Base-by-base conservation (phyloP, 2,888 invertebrate genomes). In the Xestia ashworthii region DNA sequence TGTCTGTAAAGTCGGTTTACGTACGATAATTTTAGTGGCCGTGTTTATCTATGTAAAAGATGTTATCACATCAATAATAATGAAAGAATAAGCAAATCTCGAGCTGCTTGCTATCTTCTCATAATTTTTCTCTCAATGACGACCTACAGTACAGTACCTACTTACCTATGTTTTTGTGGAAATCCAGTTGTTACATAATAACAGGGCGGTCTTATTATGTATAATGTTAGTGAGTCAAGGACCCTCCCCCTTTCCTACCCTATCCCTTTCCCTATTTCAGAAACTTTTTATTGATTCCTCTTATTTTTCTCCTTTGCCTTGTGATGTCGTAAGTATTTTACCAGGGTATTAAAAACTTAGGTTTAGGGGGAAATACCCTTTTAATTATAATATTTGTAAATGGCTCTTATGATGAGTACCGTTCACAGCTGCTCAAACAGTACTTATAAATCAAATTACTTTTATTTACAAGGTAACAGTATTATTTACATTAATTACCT, bases 281-380 rank as follows among this genome's bases (percentile, higher is more conserved):
- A 8, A 38, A 41, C n/a, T 25, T 19, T 50, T 48, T 74, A 74
- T 81, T 75, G 64, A 74, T 74, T 81, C 11, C 3, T 32, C 11
- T 41, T n/a, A 41, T 55, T 55, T 64, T 32, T 1, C 9, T 38
- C 5, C 22, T 14, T 5, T 3, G 22, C 0, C 22, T 67, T 25
- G 41, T 48, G n/a, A 44, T 55, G 11, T 9, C 19, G 70, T 19
- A 25, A 68, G n/a, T 6, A 1, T 6, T 19, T 32, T 44, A 50
- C 19, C n/a, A n/a, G 41, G 14, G 22, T n/a, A 41, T 41, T n/a
- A n/a, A n/a, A 2, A 12, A 41, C 14, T 22, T 55, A 22, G n/a
- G n/a, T n/a, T n/a, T 8, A 41, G 8, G 8, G 12, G 25, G 14
- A 62, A 77, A 58, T 14, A 46, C 44, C 22, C 1, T 25, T 80